Conservation (phyloP, 2,113 vertebrate species). For the Oreochromis spilurus region DNA sequence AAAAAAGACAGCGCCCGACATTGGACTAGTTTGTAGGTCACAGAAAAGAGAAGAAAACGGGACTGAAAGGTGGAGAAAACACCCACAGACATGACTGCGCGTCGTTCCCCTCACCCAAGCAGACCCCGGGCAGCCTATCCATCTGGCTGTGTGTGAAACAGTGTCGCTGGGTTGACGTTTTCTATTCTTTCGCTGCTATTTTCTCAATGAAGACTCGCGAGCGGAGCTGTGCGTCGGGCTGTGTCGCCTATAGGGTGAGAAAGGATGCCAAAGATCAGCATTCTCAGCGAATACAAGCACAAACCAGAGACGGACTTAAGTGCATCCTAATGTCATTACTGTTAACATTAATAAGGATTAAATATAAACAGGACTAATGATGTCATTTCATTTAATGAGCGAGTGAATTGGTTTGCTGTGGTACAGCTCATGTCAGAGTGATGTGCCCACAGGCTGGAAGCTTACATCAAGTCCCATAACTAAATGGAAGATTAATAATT, state of each 20-base stretch:
- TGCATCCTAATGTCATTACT: not conserved
- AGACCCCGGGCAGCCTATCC: not conserved
- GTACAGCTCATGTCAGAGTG: not conserved
- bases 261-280: not conserved
- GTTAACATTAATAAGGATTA: not conserved
- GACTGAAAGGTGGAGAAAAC: not conserved
- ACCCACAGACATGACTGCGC: not conserved
- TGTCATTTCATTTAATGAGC: not conserved
- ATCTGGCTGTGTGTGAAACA: constrained; percentile 16
- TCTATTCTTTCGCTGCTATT: not conserved
- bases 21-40: constrained; percentile 36
- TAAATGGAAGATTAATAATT: not conserved
- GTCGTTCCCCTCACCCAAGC: not conserved
- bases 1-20: not conserved
- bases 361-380: not conserved
- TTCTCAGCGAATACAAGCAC: not conserved
- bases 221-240: not conserved
- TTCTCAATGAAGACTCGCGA: constrained; percentile 7
- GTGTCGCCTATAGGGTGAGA: not conserved
- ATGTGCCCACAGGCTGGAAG: not conserved
- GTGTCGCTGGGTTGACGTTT: not conserved
- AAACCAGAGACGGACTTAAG: not conserved
- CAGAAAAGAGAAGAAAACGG: not conserved
- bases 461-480: not conserved
- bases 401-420: not conserved